These are phyloP conservation scores for Drosophila ustulata DNA, from an alignment of 2,888 invertebrate species.

Conservation along the genomic window DNA sequence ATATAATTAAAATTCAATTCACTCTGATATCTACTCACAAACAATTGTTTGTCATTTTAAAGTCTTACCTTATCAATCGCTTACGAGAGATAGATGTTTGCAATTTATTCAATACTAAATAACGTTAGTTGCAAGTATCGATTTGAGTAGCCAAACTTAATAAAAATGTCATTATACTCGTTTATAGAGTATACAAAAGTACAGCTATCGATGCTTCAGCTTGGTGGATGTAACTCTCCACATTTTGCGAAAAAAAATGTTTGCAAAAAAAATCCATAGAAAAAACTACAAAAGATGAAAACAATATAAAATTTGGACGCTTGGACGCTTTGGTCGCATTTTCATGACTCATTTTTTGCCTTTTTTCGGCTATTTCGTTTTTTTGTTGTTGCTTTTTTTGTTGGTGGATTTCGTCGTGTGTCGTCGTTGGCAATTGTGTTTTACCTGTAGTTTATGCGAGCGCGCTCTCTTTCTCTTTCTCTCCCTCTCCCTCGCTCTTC, in stretches of 20 bases:
- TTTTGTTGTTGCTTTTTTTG: constrained; percentile 45
- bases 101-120: not conserved
- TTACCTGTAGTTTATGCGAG: constrained; percentile 61
- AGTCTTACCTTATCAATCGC: too few species aligned
- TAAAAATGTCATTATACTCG: not conserved
- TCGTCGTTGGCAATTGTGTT: constrained; percentile 50
- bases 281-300: constrained; percentile 23
- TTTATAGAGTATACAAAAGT: constrained; percentile 5
- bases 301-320: constrained; percentile 31
- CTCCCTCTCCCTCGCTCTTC: constrained; percentile 7
- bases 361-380: constrained; percentile 27
- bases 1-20: too few species aligned
- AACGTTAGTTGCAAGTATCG: not conserved
- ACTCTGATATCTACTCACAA: too few species aligned
- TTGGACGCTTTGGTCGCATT: constrained; percentile 40
- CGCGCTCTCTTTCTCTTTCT: constrained; percentile 16
- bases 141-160: not conserved
- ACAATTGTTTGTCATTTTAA: too few species aligned
- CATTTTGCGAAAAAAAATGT: constrained; percentile 24
- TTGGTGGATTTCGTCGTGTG: constrained; percentile 56
- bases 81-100: too few species aligned
- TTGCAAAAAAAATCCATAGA: constrained; percentile 17
- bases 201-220: not conserved
- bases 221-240: constrained; percentile 10
- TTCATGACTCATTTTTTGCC: constrained; percentile 60